These are phyloP conservation scores for Drosophila parabipectinata DNA, from an alignment of 1,140 invertebrate species.

Conservation along the genomic window DNA sequence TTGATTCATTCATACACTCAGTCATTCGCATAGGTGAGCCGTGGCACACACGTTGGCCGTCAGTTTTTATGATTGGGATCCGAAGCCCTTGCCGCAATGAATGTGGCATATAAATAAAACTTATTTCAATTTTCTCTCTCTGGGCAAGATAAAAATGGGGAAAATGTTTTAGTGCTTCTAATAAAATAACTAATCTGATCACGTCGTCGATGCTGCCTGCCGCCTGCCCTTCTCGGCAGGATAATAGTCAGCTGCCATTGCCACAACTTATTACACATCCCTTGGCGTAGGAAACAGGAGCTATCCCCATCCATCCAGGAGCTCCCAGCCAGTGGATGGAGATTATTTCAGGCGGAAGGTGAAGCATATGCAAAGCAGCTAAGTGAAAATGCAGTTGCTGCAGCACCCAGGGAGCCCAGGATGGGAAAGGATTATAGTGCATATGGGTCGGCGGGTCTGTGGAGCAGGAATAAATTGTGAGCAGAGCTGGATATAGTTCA, in stretches of 20 bases:
- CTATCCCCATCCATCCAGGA: slow-evolving; percentile 5
- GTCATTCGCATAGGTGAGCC: slow-evolving; percentile 41
- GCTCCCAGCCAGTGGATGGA: neutral
- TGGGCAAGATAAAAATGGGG: slow-evolving; percentile 49
- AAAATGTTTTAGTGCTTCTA: slow-evolving; percentile 75
- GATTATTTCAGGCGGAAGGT: slow-evolving; percentile 36
- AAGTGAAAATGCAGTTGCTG: slow-evolving; percentile 47
- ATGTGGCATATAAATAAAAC: slow-evolving; percentile 71
- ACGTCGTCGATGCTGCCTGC: slow-evolving; percentile 45
- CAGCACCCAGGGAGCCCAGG: slow-evolving; percentile 1
- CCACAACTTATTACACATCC: slow-evolving; percentile 59
- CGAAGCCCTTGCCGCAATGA: slow-evolving; percentile 52
- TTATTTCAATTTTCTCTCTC: slow-evolving; percentile 74
- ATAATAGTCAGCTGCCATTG: slow-evolving; percentile 66
- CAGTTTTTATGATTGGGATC: slow-evolving; percentile 70
- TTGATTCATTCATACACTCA: slow-evolving; percentile 55
- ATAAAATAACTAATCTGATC: slow-evolving; percentile 81
- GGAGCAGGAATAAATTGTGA: slow-evolving; percentile 54
- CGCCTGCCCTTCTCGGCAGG: slow-evolving; percentile 15
- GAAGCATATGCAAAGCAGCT: slow-evolving; percentile 55
- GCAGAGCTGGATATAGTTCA: slow-evolving; percentile 43
- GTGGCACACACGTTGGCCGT: slow-evolving; percentile 51
- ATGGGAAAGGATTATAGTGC: slow-evolving; percentile 19
- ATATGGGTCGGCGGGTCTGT: slow-evolving; percentile 24
- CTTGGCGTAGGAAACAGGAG: slow-evolving; percentile 3